Percentiles rank a stretch among this genome's conserved stretches.
These are phyloP conservation scores for Trachurus trachurus DNA, from an alignment of 2,797 vertebrate genomes.

Conservation along the genomic window DNA sequence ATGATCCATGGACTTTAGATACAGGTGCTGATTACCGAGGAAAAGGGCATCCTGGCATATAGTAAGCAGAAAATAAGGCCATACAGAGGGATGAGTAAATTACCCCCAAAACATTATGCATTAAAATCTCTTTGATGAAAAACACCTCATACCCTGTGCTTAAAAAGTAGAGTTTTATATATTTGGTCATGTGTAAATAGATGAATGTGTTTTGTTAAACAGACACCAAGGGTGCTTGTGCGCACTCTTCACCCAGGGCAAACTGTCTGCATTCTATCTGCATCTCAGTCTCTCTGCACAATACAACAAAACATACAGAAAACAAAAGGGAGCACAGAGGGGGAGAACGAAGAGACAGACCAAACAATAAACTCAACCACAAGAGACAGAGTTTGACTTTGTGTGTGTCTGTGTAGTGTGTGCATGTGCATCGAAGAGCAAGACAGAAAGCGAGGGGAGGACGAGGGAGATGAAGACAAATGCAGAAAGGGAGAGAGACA, in stretches of 20 bases:
- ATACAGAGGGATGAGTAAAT: slow-evolving; percentile 40
- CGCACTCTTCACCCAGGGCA: slow-evolving; percentile 77
- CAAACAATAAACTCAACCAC: slow-evolving; percentile 86
- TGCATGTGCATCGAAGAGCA: slow-evolving; percentile 53
- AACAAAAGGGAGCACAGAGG: slow-evolving; percentile 84
- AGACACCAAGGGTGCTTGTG: slow-evolving; percentile 70
- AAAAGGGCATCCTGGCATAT: slow-evolving; percentile 54
- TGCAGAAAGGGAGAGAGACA: slow-evolving; percentile 79
- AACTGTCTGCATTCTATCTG: slow-evolving; percentile 85
- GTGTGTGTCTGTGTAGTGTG: slow-evolving; percentile 53
- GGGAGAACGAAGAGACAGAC: slow-evolving; percentile 81
- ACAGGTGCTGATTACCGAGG: slow-evolving; percentile 57
- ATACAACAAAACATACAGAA: slow-evolving; percentile 84
- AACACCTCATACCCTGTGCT: slow-evolving; percentile 5
- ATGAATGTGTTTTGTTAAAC: slow-evolving; percentile 76
- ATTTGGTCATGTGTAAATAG: slow-evolving; percentile 70
- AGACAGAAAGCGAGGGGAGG: slow-evolving; percentile 73
- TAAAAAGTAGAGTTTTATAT: slow-evolving; percentile 44
- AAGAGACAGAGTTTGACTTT: slow-evolving; percentile 83
- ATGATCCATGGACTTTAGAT: slow-evolving; percentile 73
- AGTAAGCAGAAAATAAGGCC: slow-evolving; percentile 45
- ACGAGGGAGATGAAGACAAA: slow-evolving; percentile 84
- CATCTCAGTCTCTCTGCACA: slow-evolving; percentile 81
- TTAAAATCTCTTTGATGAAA: slow-evolving; percentile 46
- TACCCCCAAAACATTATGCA: slow-evolving; percentile 38